Evolutionary conservation across 1,140 invertebrate species (phyloP).

Genomic region (Ceratina calcarata): DNA sequence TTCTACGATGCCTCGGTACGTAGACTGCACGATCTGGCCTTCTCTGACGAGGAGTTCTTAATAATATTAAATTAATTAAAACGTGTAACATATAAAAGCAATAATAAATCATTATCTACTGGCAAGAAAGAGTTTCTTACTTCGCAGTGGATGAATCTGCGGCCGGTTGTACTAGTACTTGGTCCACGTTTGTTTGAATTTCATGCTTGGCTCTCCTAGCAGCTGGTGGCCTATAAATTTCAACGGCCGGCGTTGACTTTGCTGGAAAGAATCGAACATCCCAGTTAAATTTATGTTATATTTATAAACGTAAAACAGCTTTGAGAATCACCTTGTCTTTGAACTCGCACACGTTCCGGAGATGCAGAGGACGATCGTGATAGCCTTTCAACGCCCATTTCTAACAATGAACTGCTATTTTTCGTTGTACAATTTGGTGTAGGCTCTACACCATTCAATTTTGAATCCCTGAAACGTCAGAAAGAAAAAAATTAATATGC

Average conservation of each 20-base stretch:
- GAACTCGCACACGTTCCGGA: slow-evolving; percentile 67
- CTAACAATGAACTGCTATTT: slow-evolving; percentile 19
- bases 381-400: slow-evolving; percentile 72
- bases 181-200: slow-evolving; percentile 18
- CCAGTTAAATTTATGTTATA: background rate
- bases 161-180: slow-evolving; percentile 28
- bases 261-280: slow-evolving; percentile 60
- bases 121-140: slow-evolving; percentile 23
- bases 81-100: background rate
- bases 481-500: background rate
- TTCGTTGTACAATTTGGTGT: slow-evolving; percentile 31
- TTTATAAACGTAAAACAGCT: background rate
- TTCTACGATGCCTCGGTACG: slow-evolving; percentile 86
- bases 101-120: background rate
- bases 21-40: slow-evolving; percentile 89
- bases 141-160: slow-evolving; percentile 19
- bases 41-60: slow-evolving; percentile 78
- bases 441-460: slow-evolving; percentile 69
- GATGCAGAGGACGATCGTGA: slow-evolving; percentile 65
- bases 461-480: slow-evolving; percentile 57
- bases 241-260: slow-evolving; percentile 70
- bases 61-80: background rate
- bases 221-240: slow-evolving; percentile 78
- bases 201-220: slow-evolving; percentile 65
- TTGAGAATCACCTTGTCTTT: slow-evolving; percentile 69